Evolutionary conservation across 2,113 vertebrate species (phyloP).

Genomic region (Myodes glareolus): DNA sequence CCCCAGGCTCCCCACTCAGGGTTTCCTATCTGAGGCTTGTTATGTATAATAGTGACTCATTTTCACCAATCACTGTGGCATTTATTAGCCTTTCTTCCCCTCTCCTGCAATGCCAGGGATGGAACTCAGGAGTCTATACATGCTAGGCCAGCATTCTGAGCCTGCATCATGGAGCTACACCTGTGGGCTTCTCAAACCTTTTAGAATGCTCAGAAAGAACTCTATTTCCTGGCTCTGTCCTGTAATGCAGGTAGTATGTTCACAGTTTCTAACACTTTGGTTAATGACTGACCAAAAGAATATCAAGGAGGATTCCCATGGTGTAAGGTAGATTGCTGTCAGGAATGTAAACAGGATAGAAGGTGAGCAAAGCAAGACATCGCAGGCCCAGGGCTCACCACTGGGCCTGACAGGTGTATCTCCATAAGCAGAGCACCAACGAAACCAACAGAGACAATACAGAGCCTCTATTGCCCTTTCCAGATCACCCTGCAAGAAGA

Average conservation of each 20-base stretch:
- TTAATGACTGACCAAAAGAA: slow-evolving; percentile 10
- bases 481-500: background rate
- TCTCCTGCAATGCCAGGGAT: background rate
- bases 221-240: background rate
- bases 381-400: slow-evolving; percentile 37
- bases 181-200: background rate
- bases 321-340: slow-evolving; percentile 55
- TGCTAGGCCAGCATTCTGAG: background rate
- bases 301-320: slow-evolving; percentile 16
- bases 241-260: background rate
- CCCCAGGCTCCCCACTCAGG: background rate
- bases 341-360: background rate
- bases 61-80: background rate
- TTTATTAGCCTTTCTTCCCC: background rate
- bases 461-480: background rate
- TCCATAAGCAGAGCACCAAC: slow-evolving; percentile 64
- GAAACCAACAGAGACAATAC: slow-evolving; percentile 50
- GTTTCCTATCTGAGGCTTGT: slow-evolving; percentile 1
- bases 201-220: slow-evolving; percentile 30
- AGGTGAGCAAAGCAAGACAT: slow-evolving; percentile 61
- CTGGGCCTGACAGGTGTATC: background rate
- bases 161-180: background rate
- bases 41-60: background rate
- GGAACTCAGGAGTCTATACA: background rate
- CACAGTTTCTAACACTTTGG: background rate